Base-by-base conservation (phyloP, 2,888 invertebrate genomes). In the Willowsia nigromaculata region DNA sequence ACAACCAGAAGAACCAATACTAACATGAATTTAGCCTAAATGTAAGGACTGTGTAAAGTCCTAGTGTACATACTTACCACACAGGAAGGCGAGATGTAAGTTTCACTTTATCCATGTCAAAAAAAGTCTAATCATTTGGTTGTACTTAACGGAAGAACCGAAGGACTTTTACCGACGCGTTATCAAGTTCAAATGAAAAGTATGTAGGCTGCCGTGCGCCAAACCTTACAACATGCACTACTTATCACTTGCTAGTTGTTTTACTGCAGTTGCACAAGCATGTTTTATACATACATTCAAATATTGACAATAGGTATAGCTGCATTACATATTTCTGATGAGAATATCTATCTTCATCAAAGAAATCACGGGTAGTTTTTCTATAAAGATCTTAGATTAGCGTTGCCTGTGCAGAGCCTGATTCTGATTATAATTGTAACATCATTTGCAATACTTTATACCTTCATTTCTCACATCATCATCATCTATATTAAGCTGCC, bases 111-210 rank as follows among this genome's bases (percentile, higher is more conserved):
- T 25, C 15, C 43, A 13, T 25, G 43, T 11, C 27, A 43, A 71
- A 43, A 71, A 71, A 68, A 22, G 37, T 37, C n/a, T 37, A 37
- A 6, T 43, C 43, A 71, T 71, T 71, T 71, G 1, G 25, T 11
- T 71, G 71, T 71, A 43, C 40, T n/a, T n/a, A 71, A 43, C 71
- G 43, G 71, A 71, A 71, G 71, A 71, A 43, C 43, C 43, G 71
- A 71, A 71, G 43, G 68, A 68, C 68, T 68, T 68, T 37, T 40
- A 68, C 68, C 68, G 37, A 40, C 68, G 68, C 22, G 22, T 22
- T 68, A 40, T 40, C 40, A 18, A 18, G 22, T 18, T 37, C 40
- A 40, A 68, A 40, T 68, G 68, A 68, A 68, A n/a, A n/a, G n/a
- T n/a, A n/a, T n/a, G 27, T 18, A 68, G 40, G 40, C 11, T 68